A percentile compares a stretch with the other conserved stretches of the same genome.
Conservation (phyloP, 2,888 invertebrate genomes). For the Suillia variegata region DNA sequence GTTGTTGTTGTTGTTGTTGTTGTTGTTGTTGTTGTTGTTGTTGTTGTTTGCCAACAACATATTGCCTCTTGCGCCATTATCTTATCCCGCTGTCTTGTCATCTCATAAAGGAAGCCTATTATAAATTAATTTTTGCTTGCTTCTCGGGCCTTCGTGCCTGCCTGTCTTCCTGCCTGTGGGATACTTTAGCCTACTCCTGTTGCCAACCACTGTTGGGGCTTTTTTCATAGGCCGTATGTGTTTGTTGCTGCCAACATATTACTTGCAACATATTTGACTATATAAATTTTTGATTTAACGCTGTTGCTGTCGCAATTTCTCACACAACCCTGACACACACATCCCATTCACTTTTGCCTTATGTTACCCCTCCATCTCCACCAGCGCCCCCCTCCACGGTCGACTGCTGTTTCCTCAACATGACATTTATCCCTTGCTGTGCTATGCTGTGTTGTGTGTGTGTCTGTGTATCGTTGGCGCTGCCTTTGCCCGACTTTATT, state of each 20-base stretch:
- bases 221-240: too few species aligned
- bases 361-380: constrained; percentile 30
- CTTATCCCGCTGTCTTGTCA: constrained; percentile 51
- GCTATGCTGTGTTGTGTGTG: too few species aligned
- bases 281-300: constrained; percentile 50
- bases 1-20: too few species aligned
- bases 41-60: too few species aligned
- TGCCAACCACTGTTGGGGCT: too few species aligned
- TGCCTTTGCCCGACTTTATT: too few species aligned
- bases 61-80: constrained; percentile 37
- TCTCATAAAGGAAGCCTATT: constrained; percentile 52
- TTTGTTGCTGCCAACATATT: constrained; percentile 31
- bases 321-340: constrained; percentile 30
- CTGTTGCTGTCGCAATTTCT: constrained; percentile 39
- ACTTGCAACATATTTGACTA: constrained; percentile 33
- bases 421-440: constrained; percentile 46
- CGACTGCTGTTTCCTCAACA: constrained; percentile 20
- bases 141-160: background rate
- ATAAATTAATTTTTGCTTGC: constrained; percentile 46
- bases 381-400: constrained; percentile 14
- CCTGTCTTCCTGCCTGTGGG: background rate
- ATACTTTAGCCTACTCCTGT: constrained; percentile 18
- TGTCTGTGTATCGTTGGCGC: too few species aligned
- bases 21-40: too few species aligned
- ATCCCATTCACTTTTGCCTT: constrained; percentile 9